Evolutionary conservation across 2,888 invertebrate species (phyloP).

Genomic region (Schrankia costaestrigalis): DNA sequence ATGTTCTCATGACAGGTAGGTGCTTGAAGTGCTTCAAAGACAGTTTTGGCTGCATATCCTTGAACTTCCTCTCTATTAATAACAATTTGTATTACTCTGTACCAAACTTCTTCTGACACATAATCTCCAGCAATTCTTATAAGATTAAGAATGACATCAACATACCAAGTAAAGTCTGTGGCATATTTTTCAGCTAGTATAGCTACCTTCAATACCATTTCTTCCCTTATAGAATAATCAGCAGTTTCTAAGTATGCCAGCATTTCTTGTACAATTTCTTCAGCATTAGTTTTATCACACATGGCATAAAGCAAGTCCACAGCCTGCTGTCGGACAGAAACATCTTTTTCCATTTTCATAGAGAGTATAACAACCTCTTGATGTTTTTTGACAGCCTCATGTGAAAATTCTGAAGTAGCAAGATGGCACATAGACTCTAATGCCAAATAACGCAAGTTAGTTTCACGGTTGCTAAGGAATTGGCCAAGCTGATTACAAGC

Average conservation of each 20-base stretch:
- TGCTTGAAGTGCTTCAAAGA: constrained; percentile 98
- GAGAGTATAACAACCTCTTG: constrained; percentile 99
- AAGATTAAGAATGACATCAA: constrained; percentile 98
- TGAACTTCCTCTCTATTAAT: constrained; percentile 99
- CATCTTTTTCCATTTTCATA: constrained; percentile 99
- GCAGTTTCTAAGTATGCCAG: constrained; percentile 99
- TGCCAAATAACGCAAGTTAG: constrained; percentile 98
- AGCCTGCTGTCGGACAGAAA: constrained; percentile 98
- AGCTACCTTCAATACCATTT: constrained; percentile 99
- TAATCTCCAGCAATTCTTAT: constrained; percentile 99
- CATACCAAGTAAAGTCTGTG: constrained; percentile 99
- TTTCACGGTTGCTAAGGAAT: constrained; percentile 98
- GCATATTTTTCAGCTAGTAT: constrained; percentile 99
- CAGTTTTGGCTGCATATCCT: constrained; percentile 99
- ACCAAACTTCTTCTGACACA: constrained; percentile 99
- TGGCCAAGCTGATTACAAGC: constrained; percentile 99
- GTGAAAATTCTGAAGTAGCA: constrained; percentile 99
- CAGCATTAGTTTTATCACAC: constrained; percentile 99
- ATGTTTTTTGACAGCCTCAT: constrained; percentile 99
- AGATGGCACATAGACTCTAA: constrained; percentile 99
- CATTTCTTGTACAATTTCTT: constrained; percentile 99
- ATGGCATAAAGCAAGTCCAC: constrained; percentile 99
- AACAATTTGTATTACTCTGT: constrained; percentile 99
- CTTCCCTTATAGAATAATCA: constrained; percentile 99
- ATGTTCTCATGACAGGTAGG: constrained; percentile 99